Evolutionary conservation across 2,113 vertebrate genomes (phyloP), one percentile per base, ranked within the genome.

Genomic region (Syngnathus typhle): DNA sequence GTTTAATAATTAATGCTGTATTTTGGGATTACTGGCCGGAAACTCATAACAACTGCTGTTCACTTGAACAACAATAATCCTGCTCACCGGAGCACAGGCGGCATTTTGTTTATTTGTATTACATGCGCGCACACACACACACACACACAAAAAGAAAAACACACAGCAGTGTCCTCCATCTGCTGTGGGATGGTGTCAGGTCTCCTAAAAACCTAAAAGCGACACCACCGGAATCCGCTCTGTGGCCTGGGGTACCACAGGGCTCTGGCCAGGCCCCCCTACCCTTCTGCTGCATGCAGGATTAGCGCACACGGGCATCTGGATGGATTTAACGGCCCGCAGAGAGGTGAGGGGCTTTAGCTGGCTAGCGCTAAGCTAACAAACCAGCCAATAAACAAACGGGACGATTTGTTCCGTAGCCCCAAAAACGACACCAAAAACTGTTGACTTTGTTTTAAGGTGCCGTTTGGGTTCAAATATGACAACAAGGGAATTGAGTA

Each of bases 301-400:
- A 88, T 86, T 86, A 87, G 12, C 51, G 49, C 15, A 52, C 27
- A 1, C 32, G n/a, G 65, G 70, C 73, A 77, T 87, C 76, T 86
- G 84, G 78, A 74, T 71, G 75, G 82, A 78, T 82, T 83, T 84
- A 65, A 64, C 41, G 55, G 46, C 38, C 68, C 44, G 37, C 69
- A 56, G 62, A 51, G 60, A 4, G 51, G 15, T 9, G 21, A 21
- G 49, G 49, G 21, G 49, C 7, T 52, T 52, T 52, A n/a, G 49
- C 19, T 21, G 49, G 49, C 19, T 52, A 2, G 19, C 9, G 8
- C 49, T 52, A n/a, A 3, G 49, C n/a, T 52, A 52, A 27, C 52
- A 55, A 4, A 55, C 52, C 21, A 55, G 21, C 52, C 9, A 55
- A 55, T n/a, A 21, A n/a, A 52, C 49, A 52, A 52, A 52, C 8